Evolutionary conservation across 2,888 invertebrate genomes (phyloP), one percentile per base, ranked within the genome.

Genomic region (Malacosoma neustria): DNA sequence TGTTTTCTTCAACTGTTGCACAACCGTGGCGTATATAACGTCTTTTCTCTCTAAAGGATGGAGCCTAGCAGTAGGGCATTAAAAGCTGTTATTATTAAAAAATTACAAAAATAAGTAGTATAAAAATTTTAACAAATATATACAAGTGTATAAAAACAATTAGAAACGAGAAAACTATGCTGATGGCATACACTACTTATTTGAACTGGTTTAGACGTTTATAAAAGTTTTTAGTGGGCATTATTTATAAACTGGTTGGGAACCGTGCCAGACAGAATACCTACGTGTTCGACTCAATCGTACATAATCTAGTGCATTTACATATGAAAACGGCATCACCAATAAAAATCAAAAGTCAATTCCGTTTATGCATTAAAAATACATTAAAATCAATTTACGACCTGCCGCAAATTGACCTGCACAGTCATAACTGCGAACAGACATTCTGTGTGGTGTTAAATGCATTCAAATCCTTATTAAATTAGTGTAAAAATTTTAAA

Each of bases 341-440:
- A 67, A 65, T 75, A 72, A 67, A 72, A 67, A 72, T 72, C 62
- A 59, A 64, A 73, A 72, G 72, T 80, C 81, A 73, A 81, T 82
- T 76, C 59, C 57, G 54, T 57, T 55, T 53, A 54, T 59, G 43
- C 68, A 65, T 80, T 76, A 80, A 80, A 81, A 64, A 54, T 60
- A 62, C 65, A 77, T 81, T 67, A 80, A 76, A 79, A 72, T 79
- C 79, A 75, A 80, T 81, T 79, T 79, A 77, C 61, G 76, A 68
- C 61, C 65, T 46, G 47, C 49, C 55, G 58, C 56, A 64, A 61
- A 71, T 71, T 71, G 60, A 59, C 59, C 61, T 58, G 39, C 41
- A 43, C 46, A 41, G 56, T 64, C 65, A 63, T 61, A 65, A 67
- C 65, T 64, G 62, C 9, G 5, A 22, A 22, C 6, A 2, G 22